These are phyloP conservation scores for Temnothorax unifasciatus DNA, from an alignment of 2,888 invertebrate genomes.

Conservation along the genomic window DNA sequence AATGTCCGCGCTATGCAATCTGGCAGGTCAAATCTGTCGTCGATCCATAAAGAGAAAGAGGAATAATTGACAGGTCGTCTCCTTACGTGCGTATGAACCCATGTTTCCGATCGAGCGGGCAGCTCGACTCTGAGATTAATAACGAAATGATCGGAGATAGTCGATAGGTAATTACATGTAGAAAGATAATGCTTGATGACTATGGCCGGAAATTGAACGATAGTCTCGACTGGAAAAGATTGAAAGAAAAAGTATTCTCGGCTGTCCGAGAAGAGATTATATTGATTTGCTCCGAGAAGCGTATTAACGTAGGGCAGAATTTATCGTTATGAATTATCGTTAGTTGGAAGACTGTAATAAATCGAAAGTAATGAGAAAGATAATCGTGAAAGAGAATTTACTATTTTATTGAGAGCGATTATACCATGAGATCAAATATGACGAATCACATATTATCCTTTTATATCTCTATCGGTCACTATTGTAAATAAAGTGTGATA, in stretches of 20 bases:
- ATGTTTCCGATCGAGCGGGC: slow-evolving; percentile 1
- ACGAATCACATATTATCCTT: background rate
- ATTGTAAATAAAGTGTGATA: background rate
- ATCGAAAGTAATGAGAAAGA: background rate
- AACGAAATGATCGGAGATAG: background rate
- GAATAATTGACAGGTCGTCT: background rate
- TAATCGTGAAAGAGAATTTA: background rate
- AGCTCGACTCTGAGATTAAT: background rate
- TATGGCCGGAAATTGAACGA: background rate
- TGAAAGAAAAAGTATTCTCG: background rate
- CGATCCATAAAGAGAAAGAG: background rate
- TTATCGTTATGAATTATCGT: background rate
- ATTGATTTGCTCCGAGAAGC: background rate
- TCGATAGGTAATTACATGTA: background rate
- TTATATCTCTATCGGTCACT: background rate
- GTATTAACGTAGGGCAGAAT: background rate
- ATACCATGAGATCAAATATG: background rate
- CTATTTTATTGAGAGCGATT: background rate
- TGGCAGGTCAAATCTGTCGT: background rate
- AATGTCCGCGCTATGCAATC: background rate
- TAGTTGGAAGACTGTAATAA: background rate
- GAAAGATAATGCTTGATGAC: background rate
- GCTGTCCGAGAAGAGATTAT: too few relatives aligned
- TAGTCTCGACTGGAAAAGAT: background rate
- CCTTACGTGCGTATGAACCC: background rate